Evolutionary conservation across 2,113 vertebrate genomes (phyloP), one percentile per base, ranked within the genome.

Genomic region (Piprites chloris): DNA sequence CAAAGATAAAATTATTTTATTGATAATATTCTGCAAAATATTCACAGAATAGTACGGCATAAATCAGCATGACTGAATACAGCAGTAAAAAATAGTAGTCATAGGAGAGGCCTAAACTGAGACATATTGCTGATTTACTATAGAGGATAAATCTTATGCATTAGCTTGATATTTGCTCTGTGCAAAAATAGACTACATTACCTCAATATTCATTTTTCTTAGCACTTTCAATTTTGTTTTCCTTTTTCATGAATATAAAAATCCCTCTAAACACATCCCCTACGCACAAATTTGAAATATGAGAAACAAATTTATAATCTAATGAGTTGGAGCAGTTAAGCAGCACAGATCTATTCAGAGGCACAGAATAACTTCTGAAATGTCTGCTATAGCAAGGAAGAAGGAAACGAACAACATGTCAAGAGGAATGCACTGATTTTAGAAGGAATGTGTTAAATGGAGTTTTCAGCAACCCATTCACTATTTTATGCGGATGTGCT

Each of bases 1-100:
- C 23, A 80, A 85, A 96, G 87, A 96, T 89, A 96, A 93, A 95
- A 91, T 67, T 93, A 76, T 91, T 90, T 90, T 92, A 95, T 81
- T 92, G 91, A 93, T 84, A 96, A 94, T 88, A 93, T 59, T 44
- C 79, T 86, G 81, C 37, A 93, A 90, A 96, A 96, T 94, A 92
- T 92, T 90, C 87, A 82, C 32, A 58, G 88, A 65, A 53, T 74
- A 92, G 56, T 37, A 63, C 33, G 30, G 85, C 59, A 95, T 88
- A 95, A 96, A 91, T 95, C 87, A 96, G 71, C 55, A 83, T 82
- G 87, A 95, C 50, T 85, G 79, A 96, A 89, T 53, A 89, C 24
- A 73, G 71, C 86, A 94, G 85, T 75, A 94, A 87, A 90, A 94
- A 92, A 83, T 21, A 93, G 78, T 71, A 91, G 79, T 73, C 88